A percentile compares a stretch with the other conserved stretches of the same genome.
These are phyloP conservation scores for Andinoacara biseriatus DNA, from an alignment of 2,113 vertebrate genomes.

Conservation along the genomic window DNA sequence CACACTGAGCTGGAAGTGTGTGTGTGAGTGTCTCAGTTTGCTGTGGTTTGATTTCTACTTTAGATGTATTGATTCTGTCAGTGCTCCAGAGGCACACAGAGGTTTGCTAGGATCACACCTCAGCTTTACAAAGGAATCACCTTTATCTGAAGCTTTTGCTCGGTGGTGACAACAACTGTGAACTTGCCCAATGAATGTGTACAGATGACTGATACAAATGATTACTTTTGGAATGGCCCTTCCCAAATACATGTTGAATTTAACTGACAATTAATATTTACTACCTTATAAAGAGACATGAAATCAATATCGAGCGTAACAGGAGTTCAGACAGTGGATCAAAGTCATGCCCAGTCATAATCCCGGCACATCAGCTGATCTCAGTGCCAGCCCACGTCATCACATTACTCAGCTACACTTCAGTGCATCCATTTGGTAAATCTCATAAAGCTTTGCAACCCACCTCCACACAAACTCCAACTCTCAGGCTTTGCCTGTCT, in stretches of 20 bases:
- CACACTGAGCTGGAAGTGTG: constrained; percentile 45
- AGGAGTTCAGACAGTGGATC: background rate
- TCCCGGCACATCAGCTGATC: background rate
- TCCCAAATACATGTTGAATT: background rate
- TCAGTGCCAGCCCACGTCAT: background rate
- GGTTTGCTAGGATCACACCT: constrained; percentile 57
- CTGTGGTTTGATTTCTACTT: constrained; percentile 73
- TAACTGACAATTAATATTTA: background rate
- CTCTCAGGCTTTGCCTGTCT: background rate
- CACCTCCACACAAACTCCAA: background rate
- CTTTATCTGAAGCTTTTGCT: constrained; percentile 37
- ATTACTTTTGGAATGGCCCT: background rate
- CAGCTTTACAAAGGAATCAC: constrained; percentile 58
- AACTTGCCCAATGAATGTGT: background rate
- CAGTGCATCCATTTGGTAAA: background rate
- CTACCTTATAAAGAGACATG: background rate
- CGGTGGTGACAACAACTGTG: background rate
- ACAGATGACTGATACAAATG: background rate
- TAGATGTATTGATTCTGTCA: constrained; percentile 77
- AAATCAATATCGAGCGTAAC: background rate
- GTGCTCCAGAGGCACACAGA: constrained; percentile 53
- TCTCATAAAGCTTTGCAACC: background rate
- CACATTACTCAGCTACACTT: background rate
- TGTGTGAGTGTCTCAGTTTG: constrained; percentile 56
- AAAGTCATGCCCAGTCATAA: background rate